Percentiles rank a stretch among this genome's conserved stretches.
Conservation (phyloP, 1,140 invertebrate species). For the Druon quercuslanigerum region DNA sequence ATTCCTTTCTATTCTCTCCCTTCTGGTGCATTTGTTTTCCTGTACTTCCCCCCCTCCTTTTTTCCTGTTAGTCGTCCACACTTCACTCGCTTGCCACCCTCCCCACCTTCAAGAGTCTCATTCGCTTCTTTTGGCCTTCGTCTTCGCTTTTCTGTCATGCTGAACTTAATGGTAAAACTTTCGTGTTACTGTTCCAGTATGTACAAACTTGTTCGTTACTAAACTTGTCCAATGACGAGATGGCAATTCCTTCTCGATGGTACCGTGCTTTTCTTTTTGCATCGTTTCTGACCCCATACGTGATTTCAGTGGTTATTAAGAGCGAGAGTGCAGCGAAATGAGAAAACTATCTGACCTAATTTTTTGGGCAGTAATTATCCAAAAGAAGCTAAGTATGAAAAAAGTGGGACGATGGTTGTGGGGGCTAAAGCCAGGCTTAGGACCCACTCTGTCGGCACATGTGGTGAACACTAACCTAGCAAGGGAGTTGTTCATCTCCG, state of each 20-base stretch:
- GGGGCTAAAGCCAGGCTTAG: no score
- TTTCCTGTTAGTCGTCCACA: not conserved
- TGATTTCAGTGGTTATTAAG: conserved; percentile 49
- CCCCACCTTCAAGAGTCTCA: conserved; percentile 26
- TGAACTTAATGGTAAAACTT: conserved; percentile 64
- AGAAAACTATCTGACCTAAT: conserved; percentile 53
- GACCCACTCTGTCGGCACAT: no score
- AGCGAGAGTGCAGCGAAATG: conserved; percentile 51
- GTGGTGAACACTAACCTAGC: no score
- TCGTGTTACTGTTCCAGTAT: conserved; percentile 51
- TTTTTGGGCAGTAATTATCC: not conserved
- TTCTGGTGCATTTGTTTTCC: conserved; percentile 3
- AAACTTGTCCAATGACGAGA: conserved; percentile 7
- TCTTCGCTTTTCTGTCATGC: conserved; percentile 35
- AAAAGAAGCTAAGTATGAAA: no score
- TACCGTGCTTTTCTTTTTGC: not conserved
- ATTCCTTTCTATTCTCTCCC: not conserved
- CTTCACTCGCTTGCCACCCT: not conserved
- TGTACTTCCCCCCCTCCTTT: not conserved
- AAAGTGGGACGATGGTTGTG: no score
- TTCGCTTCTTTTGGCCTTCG: conserved; percentile 25
- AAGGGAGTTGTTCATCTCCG: no score
- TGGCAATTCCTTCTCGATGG: not conserved
- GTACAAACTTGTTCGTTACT: conserved; percentile 20
- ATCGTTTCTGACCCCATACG: not conserved